Base-by-base conservation (phyloP, 2,113 vertebrate genomes). In the Sceloporus tristichus region DNA sequence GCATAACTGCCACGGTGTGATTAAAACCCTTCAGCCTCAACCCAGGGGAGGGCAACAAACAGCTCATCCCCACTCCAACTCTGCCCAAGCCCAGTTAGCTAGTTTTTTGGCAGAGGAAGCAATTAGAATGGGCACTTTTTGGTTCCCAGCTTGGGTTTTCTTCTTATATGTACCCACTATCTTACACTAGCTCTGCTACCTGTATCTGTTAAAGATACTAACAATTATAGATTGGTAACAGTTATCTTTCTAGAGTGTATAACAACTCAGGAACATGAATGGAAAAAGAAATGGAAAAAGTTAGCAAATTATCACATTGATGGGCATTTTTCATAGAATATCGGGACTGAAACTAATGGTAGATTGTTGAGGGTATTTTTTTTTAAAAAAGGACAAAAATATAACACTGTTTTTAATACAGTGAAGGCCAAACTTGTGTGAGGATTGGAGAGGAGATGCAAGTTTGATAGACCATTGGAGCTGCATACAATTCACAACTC, bases 251-350 rank as follows among this genome's bases (percentile, higher is more conserved):
- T 85, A 82, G 34, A 84, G n/a, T 86, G 89, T 77, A 73, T 80
- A 74, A 54, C 93, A 82, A 92, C 84, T n/a, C 87, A 89, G 89
- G 29, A 91, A 93, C 87, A 88, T 85, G 94, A 91, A 78, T 1
- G 34, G 53, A 76, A 5, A 62, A 29, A 78, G 68, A 7, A 73
- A 0, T 0, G 42, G 48, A 7, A 73, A 93, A 23, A 68, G 87
- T 86, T 29, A 84, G 40, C 9, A 34, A 54, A 21, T 19, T 92
- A 83, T 84, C 84, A 65, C 38, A 38, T 87, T 74, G 90, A 9
- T 29, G 85, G 89, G 34, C 38, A 79, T 80, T 59, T 38, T 29
- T 91, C 88, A 75, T 73, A 6, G 21, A 82, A 91, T 88, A 70
- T 88, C 29, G 78, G 74, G 82, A 95, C 29, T 21, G 0, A 76